Evolutionary conservation across 1,140 invertebrate species (phyloP).

Genomic region (Hycleus phaleratus): DNA sequence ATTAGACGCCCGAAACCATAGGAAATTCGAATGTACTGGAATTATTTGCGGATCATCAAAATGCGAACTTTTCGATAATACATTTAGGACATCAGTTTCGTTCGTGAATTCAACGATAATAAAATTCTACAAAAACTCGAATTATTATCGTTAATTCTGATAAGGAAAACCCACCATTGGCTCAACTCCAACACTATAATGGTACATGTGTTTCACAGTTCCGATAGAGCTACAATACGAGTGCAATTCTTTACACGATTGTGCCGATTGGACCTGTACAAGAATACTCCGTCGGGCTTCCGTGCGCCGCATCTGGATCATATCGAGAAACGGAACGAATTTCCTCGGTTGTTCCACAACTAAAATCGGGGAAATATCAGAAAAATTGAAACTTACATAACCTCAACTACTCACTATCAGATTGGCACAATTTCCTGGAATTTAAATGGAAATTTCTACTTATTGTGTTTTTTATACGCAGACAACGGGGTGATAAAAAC

Average conservation of each 20-base stretch:
- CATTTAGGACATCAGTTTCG: conserved; percentile 39
- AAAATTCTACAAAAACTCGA: conserved; percentile 47
- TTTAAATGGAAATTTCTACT: no score
- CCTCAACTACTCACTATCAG: background rate
- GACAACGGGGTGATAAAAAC: no score
- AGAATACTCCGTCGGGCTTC: conserved; percentile 55
- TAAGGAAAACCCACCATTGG: conserved; percentile 35
- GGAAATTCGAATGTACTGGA: conserved; percentile 53
- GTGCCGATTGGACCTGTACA: conserved; percentile 55
- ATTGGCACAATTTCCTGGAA: no score
- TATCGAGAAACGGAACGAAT: conserved; percentile 32
- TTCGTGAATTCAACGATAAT: conserved; percentile 59
- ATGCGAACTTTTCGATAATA: conserved; percentile 42
- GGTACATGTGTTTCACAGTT: conserved; percentile 49
- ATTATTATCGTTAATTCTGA: conserved; percentile 2
- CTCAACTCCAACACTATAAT: conserved; percentile 48
- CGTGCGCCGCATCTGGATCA: conserved; percentile 28
- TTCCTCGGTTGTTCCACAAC: background rate
- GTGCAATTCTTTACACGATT: conserved; percentile 53
- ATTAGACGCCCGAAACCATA: conserved; percentile 56
- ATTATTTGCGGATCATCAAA: conserved; percentile 46
- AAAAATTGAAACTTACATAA: background rate
- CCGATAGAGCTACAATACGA: conserved; percentile 56
- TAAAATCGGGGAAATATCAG: background rate
- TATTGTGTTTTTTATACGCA: no score